Base-by-base conservation (phyloP, 2,888 invertebrate species). In the Ormyrus nitidulus region DNA sequence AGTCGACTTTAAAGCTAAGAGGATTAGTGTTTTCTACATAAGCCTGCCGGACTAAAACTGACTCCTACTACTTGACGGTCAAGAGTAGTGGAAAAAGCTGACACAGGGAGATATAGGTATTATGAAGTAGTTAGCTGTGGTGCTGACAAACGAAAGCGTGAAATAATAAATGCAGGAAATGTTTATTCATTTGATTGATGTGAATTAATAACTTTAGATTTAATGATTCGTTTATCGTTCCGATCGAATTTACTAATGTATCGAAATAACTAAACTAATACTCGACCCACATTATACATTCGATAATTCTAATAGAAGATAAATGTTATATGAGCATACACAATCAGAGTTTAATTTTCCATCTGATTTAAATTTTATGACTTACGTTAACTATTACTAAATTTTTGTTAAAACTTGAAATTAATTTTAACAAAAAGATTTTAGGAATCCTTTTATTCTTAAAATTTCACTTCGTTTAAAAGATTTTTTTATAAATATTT, bases 61-160 rank as follows among this genome's bases (percentile, higher is more conserved):
- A 61, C 71, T 44, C 61, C 61, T 61, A 71, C 71, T 71, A 71
- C 71, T 71, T 51, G 71, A 51, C 59, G 58, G 13, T 6, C 59
- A 11, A 19, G 58, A 6, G 9, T 34, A 66, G 51, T 66, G 51
- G 13, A 49, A 66, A 48, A 11, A 51, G n/a, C 19, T 48, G 9
- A 48, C 4, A 13, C 61, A 5, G 8, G 6, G 19, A 51, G 46
- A 34, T 34, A 34, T 34, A 34, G 34, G 34, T 34, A 34, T 34
- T 34, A 34, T 0, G 34, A 34, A 4, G 4, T 34, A 34, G 34
- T 34, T 34, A 3, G 34, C 34, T 34, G 34, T 34, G 34, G 4
- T 34, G 34, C 34, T 34, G 44, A 53, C n/a, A 6, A 11, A 11
- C n/a, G 54, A 53, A 6, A 62, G 44, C 1, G 1, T 4, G 13